Evolutionary conservation across 2,113 vertebrate species (phyloP).

Genomic region (Damaliscus lunatus): DNA sequence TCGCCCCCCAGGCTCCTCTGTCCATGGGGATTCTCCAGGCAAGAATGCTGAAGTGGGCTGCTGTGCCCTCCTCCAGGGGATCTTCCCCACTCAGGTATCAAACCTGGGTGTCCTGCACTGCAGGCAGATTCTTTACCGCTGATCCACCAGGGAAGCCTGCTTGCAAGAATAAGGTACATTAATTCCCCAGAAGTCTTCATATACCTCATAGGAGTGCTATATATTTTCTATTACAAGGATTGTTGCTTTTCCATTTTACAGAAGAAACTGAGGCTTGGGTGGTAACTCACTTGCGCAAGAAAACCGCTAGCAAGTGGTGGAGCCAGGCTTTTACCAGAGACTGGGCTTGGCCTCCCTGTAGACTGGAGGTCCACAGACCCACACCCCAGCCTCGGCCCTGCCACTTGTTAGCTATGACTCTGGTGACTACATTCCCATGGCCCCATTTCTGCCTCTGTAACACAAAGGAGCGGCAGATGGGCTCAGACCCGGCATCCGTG

Average conservation of each 20-base stretch:
- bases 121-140: neutral
- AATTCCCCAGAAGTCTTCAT: neutral
- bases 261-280: neutral
- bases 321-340: neutral
- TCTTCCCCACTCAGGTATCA: neutral
- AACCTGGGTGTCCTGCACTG: neutral
- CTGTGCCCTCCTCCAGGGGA: neutral
- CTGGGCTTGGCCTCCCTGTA: neutral
- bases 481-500: neutral
- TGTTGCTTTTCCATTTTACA: neutral
- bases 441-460: neutral
- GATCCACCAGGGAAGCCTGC: neutral
- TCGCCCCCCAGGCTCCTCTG: neutral
- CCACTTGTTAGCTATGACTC: neutral
- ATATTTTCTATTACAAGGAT: neutral
- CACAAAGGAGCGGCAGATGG: neutral
- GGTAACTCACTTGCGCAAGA: neutral
- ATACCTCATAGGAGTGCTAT: accelerated
- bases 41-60: neutral
- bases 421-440: neutral
- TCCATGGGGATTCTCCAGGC: neutral
- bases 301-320: neutral
- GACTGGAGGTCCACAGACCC: neutral
- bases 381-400: neutral
- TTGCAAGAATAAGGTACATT: neutral